Base-by-base conservation (phyloP, 2,888 invertebrate species). In the Gastracanthus pulcherrimus region DNA sequence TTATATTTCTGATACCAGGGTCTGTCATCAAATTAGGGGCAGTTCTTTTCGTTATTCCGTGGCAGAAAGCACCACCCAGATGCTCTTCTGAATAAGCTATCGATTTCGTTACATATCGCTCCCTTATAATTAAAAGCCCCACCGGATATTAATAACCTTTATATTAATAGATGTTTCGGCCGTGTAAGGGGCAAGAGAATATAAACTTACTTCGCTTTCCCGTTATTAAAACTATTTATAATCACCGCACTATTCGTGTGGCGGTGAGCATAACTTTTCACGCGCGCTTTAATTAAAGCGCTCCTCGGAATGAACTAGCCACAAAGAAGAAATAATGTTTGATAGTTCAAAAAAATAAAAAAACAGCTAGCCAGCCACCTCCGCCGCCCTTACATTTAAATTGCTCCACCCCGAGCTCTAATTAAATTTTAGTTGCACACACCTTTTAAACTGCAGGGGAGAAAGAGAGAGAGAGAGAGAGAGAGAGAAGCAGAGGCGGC, bases 161-260 rank as follows among this genome's bases (percentile, higher is more conserved):
- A 55, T 55, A 71, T 76, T 64, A 76, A 76, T 76, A 58, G 29
- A 76, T 13, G 45, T 9, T 62, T 38, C 48, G 71, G 31, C 16
- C 16, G 55, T 13, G 31, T 19, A 62, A 9, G 58, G 16, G 58
- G 9, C 38, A 29, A 19, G 41, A 45, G n/a, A 58, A 41, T 7
- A 31, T 62, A 62, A 60, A 41, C 60, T 69, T 31, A 34, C 19
- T 19, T 60, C 34, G 2, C 55, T 34, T 60, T 36, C 2, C 23
- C 51, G 26, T 76, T 71, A 82, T 82, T 82, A 82, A 82, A 82
- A 79, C 71, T 76, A 82, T 79, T 82, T 76, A 71, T 82, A 82
- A 82, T 75, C 66, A 23, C 7, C 31, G 29, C 66, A 79, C 75
- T 78, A 82, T 78, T 75, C 75, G 11, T 26, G 31, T 16, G 70